Evolutionary conservation across 2,113 vertebrate genomes (phyloP).

Genomic region (Hippocampus zosterae): DNA sequence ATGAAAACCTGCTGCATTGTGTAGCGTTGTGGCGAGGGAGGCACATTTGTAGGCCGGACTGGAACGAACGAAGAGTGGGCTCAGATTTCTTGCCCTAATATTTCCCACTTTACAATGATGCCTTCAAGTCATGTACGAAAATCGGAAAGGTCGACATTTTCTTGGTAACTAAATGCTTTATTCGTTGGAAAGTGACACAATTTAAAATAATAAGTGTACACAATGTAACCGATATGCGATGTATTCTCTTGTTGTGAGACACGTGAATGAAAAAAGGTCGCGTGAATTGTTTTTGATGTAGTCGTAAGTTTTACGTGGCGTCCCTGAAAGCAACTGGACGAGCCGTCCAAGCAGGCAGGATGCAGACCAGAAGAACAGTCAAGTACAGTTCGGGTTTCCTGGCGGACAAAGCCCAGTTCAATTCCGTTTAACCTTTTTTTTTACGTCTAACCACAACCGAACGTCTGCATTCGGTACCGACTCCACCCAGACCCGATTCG

Average conservation of each 20-base stretch:
- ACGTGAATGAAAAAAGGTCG: neutral
- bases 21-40: conserved; percentile 21
- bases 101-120: conserved; percentile 54
- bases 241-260: too few species aligned
- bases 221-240: neutral
- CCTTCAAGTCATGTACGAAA: conserved; percentile 18
- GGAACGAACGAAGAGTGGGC: conserved; percentile 44
- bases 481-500: conserved; percentile 17
- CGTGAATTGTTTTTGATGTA: neutral
- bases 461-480: conserved; percentile 4
- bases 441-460: neutral
- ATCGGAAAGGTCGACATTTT: neutral
- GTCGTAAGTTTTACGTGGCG: neutral
- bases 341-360: conserved; percentile 45
- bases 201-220: neutral
- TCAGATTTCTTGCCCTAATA: conserved; percentile 57
- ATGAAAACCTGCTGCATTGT: conserved; percentile 39
- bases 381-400: conserved; percentile 18
- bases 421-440: too few species aligned
- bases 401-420: conserved; percentile 29
- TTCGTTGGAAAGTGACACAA: neutral
- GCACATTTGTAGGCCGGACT: conserved; percentile 27
- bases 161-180: neutral
- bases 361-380: conserved; percentile 38
- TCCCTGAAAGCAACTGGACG: conserved; percentile 28